Base-by-base conservation (phyloP, 2,797 vertebrate species). In the Accipiter badius region DNA sequence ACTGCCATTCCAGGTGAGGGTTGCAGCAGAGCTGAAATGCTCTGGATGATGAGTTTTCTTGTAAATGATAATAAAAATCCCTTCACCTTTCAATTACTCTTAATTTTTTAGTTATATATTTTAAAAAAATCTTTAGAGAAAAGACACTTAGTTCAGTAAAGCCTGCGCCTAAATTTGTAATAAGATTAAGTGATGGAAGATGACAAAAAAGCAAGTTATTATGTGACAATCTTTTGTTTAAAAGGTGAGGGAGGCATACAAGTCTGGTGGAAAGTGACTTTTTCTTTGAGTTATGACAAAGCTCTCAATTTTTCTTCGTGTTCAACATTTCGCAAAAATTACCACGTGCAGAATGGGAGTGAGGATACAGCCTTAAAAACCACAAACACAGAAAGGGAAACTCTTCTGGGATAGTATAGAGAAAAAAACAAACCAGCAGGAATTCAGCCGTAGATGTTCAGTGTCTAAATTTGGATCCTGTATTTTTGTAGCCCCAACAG, bases 61-160 rank as follows among this genome's bases (percentile, higher is more conserved):
- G 37, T 37, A 37, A 37, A 37, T 37, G 37, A 37, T 37, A 37
- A 37, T 37, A 37, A 37, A 37, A 37, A 37, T 37, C 37, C 37
- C 37, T 37, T 37, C 37, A 37, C 37, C 37, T 37, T 37, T 37
- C 37, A 11, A 8, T 13, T 24, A 5, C 35, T 28, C 7, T 24
- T 3, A 2, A 1, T 17, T n/a, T n/a, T 47, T 22, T 20, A 54
- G 42, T 33, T 6, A 19, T 15, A 2, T 9, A 3, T 29, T 40
- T 17, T 4, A 1, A 4, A 14, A 35, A 78, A 66, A 15, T 5
- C 16, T 15, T 62, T 15, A 37, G 4, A 37, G 17, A 28, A 15
- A 81, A 78, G 10, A 9, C 7, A 33, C 9, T 55, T 16, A 19
- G 11, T 26, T 71, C 22, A 57, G 70, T 35, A 67, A 69, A 72